Evolutionary conservation across 2,113 vertebrate genomes (phyloP).

Genomic region (Pelusios castaneus): DNA sequence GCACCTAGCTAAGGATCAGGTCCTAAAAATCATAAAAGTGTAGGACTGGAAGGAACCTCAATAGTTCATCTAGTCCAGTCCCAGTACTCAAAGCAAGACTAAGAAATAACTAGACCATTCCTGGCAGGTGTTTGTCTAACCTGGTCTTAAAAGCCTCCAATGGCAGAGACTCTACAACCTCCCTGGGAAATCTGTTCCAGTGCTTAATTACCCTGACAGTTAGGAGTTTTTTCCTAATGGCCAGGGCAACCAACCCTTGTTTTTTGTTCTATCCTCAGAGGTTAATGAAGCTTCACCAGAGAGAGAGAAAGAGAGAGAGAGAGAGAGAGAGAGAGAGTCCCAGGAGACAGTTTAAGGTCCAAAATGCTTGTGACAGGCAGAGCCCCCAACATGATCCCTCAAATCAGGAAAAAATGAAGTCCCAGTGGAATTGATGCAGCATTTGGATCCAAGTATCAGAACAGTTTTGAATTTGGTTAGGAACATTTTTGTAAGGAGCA

Average conservation of each 20-base stretch:
- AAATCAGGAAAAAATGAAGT: too few species aligned
- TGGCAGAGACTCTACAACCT: background rate
- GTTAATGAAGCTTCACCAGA: too few species aligned
- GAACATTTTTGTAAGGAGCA: too few species aligned
- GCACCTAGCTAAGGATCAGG: fast-evolving
- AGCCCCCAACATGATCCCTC: too few species aligned
- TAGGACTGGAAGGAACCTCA: background rate
- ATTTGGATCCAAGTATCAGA: too few species aligned
- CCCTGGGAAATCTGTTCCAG: background rate
- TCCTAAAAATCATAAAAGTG: background rate
- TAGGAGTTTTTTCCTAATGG: background rate
- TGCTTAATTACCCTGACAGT: background rate
- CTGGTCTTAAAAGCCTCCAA: background rate
- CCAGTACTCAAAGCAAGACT: background rate
- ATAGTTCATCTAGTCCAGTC: background rate
- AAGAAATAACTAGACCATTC: background rate
- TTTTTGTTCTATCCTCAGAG: background rate
- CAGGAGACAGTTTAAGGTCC: too few species aligned
- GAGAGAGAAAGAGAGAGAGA: too few species aligned
- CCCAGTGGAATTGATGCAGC: too few species aligned
- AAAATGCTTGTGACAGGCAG: too few species aligned
- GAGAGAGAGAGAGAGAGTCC: too few species aligned
- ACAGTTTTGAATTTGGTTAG: too few species aligned
- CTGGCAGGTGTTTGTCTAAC: background rate
- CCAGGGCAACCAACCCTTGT: background rate